Conservation (phyloP, 2,888 invertebrate genomes). For the Ypsolopha sequella region DNA sequence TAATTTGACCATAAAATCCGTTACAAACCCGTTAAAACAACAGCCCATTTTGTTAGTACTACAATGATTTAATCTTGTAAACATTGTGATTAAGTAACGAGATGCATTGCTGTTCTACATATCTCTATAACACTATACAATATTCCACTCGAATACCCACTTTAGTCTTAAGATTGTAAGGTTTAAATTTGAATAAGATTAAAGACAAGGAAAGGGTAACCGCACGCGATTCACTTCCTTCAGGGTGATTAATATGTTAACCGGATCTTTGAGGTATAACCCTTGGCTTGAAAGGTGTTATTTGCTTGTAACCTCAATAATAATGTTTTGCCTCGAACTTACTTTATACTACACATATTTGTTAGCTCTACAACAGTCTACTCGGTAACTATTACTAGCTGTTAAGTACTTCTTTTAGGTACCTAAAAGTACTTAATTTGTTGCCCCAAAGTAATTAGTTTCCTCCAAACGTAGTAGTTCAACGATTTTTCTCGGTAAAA, state of each 20-base stretch:
- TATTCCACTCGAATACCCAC: neutral
- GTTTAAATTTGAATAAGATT: neutral
- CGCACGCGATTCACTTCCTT: constrained; percentile 32
- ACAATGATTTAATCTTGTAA: constrained; percentile 1
- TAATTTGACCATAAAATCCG: no score
- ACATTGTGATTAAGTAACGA: constrained; percentile 1
- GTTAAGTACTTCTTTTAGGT: no score
- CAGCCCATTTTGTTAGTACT: neutral
- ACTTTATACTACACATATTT: no score
- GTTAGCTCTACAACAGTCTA: no score
- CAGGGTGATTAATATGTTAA: constrained; percentile 1
- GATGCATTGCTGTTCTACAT: constrained; percentile 4
- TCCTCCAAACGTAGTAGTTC: no score
- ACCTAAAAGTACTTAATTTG: no score
- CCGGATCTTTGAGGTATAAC: neutral
- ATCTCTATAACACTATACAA: neutral
- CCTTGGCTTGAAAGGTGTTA: neutral
- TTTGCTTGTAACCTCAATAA: neutral
- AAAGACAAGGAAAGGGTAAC: constrained; percentile 24
- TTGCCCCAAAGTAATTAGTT: no score
- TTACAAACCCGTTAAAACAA: no score
- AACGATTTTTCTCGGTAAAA: no score
- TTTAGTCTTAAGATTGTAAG: neutral
- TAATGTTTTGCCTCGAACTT: no score
- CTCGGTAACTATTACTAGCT: no score